Percentiles rank a stretch among this genome's conserved stretches.
Evolutionary conservation across 2,888 invertebrate genomes (phyloP).

Genomic region (Limenitis camilla): DNA sequence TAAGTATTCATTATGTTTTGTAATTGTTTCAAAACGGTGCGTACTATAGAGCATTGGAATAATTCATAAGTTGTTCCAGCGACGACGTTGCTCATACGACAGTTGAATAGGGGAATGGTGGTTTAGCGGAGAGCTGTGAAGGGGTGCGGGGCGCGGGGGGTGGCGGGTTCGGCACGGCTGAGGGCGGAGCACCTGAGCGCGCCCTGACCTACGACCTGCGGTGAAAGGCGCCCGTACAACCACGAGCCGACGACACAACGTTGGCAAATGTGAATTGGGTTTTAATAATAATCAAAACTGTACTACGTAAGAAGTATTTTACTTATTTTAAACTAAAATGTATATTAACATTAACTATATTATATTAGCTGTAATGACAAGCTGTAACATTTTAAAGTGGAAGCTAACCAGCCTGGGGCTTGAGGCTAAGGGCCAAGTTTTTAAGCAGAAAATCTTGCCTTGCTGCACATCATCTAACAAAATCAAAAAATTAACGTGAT

Average conservation of each 20-base stretch:
- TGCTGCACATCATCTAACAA: too few species aligned
- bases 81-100: conserved; percentile 59
- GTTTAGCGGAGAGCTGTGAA: conserved; percentile 46
- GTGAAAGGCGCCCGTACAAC: conserved; percentile 69
- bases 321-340: neutral
- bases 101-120: conserved; percentile 70
- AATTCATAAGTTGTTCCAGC: conserved; percentile 69
- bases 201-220: conserved; percentile 73
- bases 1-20: conserved; percentile 66
- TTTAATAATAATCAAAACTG: conserved; percentile 27
- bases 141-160: too few species aligned
- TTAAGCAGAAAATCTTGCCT: too few species aligned
- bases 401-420: too few species aligned
- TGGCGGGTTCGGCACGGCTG: conserved; percentile 38
- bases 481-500: too few species aligned
- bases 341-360: neutral
- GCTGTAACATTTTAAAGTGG: too few species aligned
- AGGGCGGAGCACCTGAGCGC: conserved; percentile 73
- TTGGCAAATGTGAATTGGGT: conserved; percentile 49
- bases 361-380: too few species aligned
- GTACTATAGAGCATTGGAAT: conserved; percentile 51
- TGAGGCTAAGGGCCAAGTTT: too few species aligned
- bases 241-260: conserved; percentile 53
- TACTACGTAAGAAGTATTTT: neutral
- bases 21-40: conserved; percentile 65